phyloP scores from a whole-genome alignment of 2,797 vertebrate species.

The Myotis findleyi region DNA sequence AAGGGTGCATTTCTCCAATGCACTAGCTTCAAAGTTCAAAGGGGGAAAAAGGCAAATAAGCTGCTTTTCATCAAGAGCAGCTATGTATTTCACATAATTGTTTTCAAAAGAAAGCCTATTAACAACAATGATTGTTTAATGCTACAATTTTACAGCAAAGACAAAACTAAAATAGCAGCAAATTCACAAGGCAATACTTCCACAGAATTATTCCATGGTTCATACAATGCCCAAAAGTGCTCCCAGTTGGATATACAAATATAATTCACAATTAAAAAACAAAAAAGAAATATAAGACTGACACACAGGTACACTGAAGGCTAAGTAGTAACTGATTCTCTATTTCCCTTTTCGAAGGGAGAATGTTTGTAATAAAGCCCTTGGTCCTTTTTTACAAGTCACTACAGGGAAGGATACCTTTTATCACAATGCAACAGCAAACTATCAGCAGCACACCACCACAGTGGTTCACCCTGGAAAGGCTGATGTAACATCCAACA shows the following conservation, averaged over 20 bases:
- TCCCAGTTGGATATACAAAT: slow-evolving; percentile 92
- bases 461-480: slow-evolving; percentile 87
- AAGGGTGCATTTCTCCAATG: slow-evolving; percentile 87
- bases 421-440: slow-evolving; percentile 80
- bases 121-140: slow-evolving; percentile 94
- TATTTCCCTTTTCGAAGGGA: slow-evolving; percentile 81
- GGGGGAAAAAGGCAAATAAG: slow-evolving; percentile 66
- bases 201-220: slow-evolving; percentile 87
- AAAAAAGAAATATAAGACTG: slow-evolving; percentile 80
- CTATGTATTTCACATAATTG: slow-evolving; percentile 87
- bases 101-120: slow-evolving; percentile 87
- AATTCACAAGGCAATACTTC: slow-evolving; percentile 91
- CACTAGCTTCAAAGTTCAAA: slow-evolving; percentile 88
- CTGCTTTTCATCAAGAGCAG: slow-evolving; percentile 87
- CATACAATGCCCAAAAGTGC: slow-evolving; percentile 96
- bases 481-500: slow-evolving; percentile 83
- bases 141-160: slow-evolving; percentile 94
- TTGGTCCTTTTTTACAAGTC: slow-evolving; percentile 78
- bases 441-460: slow-evolving; percentile 88
- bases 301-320: slow-evolving; percentile 90
- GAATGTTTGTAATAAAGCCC: slow-evolving; percentile 86
- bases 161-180: slow-evolving; percentile 97
- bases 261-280: slow-evolving; percentile 86
- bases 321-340: slow-evolving; percentile 90
- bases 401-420: slow-evolving; percentile 80